Base-by-base conservation (phyloP, 2,888 invertebrate species). In the Scaptodrosophila latifasciaeformis region DNA sequence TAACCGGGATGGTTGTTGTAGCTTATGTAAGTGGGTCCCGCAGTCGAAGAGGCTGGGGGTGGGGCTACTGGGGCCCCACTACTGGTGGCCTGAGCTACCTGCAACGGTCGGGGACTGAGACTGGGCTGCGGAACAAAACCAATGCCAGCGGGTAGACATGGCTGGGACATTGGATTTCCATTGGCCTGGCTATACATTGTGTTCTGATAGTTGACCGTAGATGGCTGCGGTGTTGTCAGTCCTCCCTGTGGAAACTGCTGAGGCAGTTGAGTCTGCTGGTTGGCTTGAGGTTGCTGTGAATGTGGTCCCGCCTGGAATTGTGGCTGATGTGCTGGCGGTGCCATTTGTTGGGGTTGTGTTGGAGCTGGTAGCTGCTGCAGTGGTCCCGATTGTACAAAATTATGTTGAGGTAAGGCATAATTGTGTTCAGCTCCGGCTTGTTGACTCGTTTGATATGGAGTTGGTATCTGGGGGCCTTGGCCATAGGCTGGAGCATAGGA, bases 1-100 rank as follows among this genome's bases (percentile, higher is more conserved):
- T 91, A 92, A 37, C 90, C 91, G 2, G 91, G 90, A 81, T 91
- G 91, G 48, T 81, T 82, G 9, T 80, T 74, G 12, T 74, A 74
- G 51, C 69, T 66, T 2, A 48, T 55, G 29, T 57, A 61, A 2
- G 62, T 59, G 24, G 62, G 39, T 2, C 52, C 57, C 0, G 30
- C 24, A 2, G 56, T 13, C 2, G 65, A 18, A 3, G 49, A 13
- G 2, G 59, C 21, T 6, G 63, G 7, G 5, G 30, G 19, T 2
- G 40, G 29, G 4, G 35, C 39, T 31, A 42, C 29, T 18, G 40
- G 17, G 30, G 7, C 24, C 29, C 27, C 2, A 10, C 17, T n/a
- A 24, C 39, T 39, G 37, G n/a, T 12, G 12, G 12, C 24, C n/a
- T 12, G 7, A n/a, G n/a, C n/a, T n/a, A n/a, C n/a, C n/a, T n/a